Percentiles rank a stretch among this genome's conserved stretches.
These are phyloP conservation scores for Caenorhabditis doughertyi DNA, from an alignment of 2,888 invertebrate genomes.

Conservation along the genomic window DNA sequence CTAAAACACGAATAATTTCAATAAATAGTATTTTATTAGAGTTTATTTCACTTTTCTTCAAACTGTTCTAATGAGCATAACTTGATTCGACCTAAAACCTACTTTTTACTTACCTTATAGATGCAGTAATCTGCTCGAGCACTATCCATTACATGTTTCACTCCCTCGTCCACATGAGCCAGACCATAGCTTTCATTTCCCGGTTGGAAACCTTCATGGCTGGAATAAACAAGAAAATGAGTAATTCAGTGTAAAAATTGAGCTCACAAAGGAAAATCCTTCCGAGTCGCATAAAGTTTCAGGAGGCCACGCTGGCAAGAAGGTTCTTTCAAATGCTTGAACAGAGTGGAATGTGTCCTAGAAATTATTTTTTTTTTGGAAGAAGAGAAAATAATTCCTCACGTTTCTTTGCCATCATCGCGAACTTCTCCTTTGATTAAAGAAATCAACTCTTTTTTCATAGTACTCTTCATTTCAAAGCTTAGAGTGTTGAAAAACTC, in stretches of 20 bases:
- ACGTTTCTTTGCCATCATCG: not conserved
- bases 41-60: no score
- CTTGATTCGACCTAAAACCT: no score
- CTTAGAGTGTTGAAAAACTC: not conserved
- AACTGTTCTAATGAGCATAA: no score
- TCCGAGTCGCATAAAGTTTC: not conserved
- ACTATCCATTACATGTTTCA: no score
- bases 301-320: not conserved
- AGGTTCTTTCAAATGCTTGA: not conserved
- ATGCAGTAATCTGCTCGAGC: no score
- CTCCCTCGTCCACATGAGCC: no score
- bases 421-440: not conserved
- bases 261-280: not conserved
- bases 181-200: no score
- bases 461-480: not conserved
- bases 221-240: no score
- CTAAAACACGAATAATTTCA: no score
- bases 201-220: no score
- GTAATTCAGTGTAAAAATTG: not conserved
- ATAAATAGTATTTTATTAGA: no score
- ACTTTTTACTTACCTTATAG: no score
- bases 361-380: not conserved
- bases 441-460: slow-evolving; percentile 1
- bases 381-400: not conserved
- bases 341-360: not conserved